A percentile compares a stretch with the other conserved stretches of the same genome.
These are phyloP conservation scores for Drosophila leonis DNA, from an alignment of 2,888 invertebrate genomes.

Conservation along the genomic window DNA sequence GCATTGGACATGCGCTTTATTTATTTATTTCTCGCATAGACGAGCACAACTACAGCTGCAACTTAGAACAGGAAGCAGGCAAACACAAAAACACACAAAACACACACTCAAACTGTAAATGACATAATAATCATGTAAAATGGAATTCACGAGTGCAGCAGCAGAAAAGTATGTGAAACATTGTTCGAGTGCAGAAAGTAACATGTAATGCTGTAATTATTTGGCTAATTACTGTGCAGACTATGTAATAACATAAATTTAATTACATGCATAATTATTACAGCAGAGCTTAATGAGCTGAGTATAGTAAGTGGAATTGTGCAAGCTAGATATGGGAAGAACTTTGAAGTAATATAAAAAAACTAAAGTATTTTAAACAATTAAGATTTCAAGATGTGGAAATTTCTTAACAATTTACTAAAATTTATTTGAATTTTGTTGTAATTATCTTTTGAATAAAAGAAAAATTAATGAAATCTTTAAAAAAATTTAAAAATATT, in stretches of 20 bases:
- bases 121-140: conserved; percentile 15
- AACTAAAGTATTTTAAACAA: background rate
- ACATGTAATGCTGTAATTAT: background rate
- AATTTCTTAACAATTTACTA: background rate
- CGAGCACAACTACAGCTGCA: conserved; percentile 4
- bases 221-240: background rate
- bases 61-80: conserved; percentile 25
- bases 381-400: background rate
- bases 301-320: background rate
- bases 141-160: background rate
- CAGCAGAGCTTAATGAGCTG: background rate
- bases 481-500: no score
- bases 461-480: no score
- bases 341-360: background rate
- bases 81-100: background rate
- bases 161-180: conserved; percentile 2
- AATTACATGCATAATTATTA: conserved; percentile 4
- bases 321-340: background rate
- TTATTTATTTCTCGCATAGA: conserved; percentile 22
- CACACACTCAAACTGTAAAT: conserved; percentile 1
- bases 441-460: no score
- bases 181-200: background rate
- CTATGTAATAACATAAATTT: background rate
- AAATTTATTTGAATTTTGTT: no score
- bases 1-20: conserved; percentile 22